Conservation (phyloP, 2,888 invertebrate genomes). For the Acanthosoma haemorrhoidale region DNA sequence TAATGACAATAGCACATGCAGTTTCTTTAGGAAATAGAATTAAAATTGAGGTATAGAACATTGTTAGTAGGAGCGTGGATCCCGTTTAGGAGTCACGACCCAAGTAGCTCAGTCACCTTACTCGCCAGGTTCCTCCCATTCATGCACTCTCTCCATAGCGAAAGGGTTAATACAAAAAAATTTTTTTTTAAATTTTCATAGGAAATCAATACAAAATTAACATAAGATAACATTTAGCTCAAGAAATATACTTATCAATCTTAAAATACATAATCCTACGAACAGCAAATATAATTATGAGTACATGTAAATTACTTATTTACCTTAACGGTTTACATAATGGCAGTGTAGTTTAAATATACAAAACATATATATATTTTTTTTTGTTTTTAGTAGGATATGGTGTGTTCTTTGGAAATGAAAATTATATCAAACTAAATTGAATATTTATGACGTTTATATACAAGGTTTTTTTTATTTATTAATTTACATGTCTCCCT, state of each 20-base stretch:
- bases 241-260: neutral
- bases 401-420: conserved; percentile 25
- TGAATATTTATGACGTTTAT: neutral
- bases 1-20: too few relatives aligned
- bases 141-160: too few relatives aligned
- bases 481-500: conserved; percentile 27
- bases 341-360: conserved; percentile 26
- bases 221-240: neutral
- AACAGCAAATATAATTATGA: conserved; percentile 23
- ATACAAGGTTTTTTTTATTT: neutral
- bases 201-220: too few relatives aligned
- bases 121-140: too few relatives aligned
- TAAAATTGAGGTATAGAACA: too few relatives aligned
- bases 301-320: conserved; percentile 26
- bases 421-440: neutral
- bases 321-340: conserved; percentile 16
- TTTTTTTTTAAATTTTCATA: too few relatives aligned
- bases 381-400: conserved; percentile 14
- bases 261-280: conserved; percentile 24
- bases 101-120: too few relatives aligned
- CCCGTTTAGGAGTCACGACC: too few relatives aligned
- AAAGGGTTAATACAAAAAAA: too few relatives aligned
- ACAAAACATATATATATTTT: conserved; percentile 1
- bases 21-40: neutral
- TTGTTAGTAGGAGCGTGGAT: too few relatives aligned